Evolutionary conservation across 2,888 invertebrate genomes (phyloP), one percentile per base, ranked within the genome.

Genomic region (Parnassius smintheus): DNA sequence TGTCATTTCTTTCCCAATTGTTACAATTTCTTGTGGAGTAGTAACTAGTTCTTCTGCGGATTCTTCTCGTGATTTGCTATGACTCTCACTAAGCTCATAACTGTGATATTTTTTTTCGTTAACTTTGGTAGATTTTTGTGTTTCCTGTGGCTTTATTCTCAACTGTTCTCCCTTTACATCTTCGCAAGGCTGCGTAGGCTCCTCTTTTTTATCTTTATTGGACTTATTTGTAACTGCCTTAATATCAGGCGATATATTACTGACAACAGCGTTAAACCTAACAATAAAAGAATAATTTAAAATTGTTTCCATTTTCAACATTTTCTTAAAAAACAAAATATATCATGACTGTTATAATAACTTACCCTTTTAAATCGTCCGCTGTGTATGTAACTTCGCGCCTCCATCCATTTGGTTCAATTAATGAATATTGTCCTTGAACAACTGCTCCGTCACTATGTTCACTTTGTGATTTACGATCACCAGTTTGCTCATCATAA

Each of bases 351-450:
- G n/a, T 50, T 55, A 58, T 60, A 66, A 68, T 66, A 56, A 54
- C 68, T 65, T 77, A 80, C 87, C 93, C 93, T 73, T 80, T 84
- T 62, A 87, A 74, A 65, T 93, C 91, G 71, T 93, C 92, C 64
- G 93, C 92, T 48, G 88, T 87, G 72, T 93, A 93, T 70, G 91
- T 83, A 9, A 93, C 93, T 71, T 92, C 92, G 35, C 92, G 85
- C 51, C 90, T 75, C 64, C 88, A 88, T 63, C 93, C 93, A 70
- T 93, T 92, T 8, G 93, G 92, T 76, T 93, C 93, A 44, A 92
- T 77, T 59, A 93, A 83, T 2, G 92, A 87, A 76, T 93, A 93
- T 65, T 90, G 86, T 49, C 93, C 93, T 59, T 88, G 90, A 13
- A 93, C 93, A 42, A 88, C 85, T 64, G 88, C 85, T 8, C 93